phyloP scores from a whole-genome alignment of 2,113 vertebrate genomes.

The Theropithecus gelada region DNA sequence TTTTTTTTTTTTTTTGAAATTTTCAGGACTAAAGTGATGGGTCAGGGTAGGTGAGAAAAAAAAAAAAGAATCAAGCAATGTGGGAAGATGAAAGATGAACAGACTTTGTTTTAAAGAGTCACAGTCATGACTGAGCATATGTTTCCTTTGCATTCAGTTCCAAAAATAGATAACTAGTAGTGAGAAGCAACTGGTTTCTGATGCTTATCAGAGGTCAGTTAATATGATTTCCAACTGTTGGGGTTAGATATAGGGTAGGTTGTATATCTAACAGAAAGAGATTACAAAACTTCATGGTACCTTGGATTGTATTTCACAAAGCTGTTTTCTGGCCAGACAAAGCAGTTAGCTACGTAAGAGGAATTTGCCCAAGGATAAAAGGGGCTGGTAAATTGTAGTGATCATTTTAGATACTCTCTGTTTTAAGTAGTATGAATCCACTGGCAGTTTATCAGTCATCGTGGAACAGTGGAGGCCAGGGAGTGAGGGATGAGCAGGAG shows the following conservation, averaged over 20 bases:
- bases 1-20: not conserved
- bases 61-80: slow-evolving; percentile 54
- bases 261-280: not conserved
- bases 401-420: not conserved
- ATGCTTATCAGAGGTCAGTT: slow-evolving; percentile 63
- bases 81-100: slow-evolving; percentile 61
- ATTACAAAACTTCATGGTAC: not conserved
- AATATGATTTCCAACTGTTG: slow-evolving; percentile 51
- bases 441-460: not conserved
- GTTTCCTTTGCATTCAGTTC: slow-evolving; percentile 60
- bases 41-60: slow-evolving; percentile 28
- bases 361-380: not conserved
- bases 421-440: not conserved
- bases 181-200: slow-evolving; percentile 64
- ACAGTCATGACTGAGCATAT: slow-evolving; percentile 55
- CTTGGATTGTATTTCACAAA: not conserved
- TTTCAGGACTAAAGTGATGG: slow-evolving; percentile 23
- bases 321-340: not conserved
- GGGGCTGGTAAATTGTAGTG: not conserved
- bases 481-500: not conserved
- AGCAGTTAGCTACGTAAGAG: not conserved
- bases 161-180: slow-evolving; percentile 65
- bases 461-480: not conserved
- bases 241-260: not conserved
- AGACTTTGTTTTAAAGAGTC: slow-evolving; percentile 40